Conservation (phyloP, 2,113 vertebrate species). For the Pimephales promelas region DNA sequence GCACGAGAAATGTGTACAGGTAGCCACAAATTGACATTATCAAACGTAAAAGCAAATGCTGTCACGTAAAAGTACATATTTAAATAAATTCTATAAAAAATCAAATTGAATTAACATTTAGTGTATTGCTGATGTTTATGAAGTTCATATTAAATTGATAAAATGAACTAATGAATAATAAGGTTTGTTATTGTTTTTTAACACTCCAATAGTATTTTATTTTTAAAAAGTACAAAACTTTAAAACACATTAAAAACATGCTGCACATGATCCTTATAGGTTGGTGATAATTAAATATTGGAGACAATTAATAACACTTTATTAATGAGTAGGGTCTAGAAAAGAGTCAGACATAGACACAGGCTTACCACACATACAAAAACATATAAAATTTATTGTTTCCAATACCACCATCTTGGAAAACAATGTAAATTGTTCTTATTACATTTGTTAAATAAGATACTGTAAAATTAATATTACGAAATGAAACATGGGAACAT, state of each 20-base stretch:
- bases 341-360: constrained; percentile 81
- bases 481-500: constrained; percentile 28
- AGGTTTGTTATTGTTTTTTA: not conserved
- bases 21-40: not conserved
- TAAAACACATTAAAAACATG: not conserved
- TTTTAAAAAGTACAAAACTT: not conserved
- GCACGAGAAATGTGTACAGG: not conserved
- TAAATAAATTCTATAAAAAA: too few relatives aligned
- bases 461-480: constrained; percentile 36
- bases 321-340: constrained; percentile 57
- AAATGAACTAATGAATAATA: too few relatives aligned
- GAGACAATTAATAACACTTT: not conserved
- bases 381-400: constrained; percentile 50
- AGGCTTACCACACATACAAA: constrained; percentile 70
- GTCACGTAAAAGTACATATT: not conserved
- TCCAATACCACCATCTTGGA: constrained; percentile 3
- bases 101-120: too few relatives aligned
- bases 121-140: too few relatives aligned
- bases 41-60: not conserved
- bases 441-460: constrained; percentile 28
- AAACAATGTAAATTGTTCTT: constrained; percentile 18
- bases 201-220: not conserved
- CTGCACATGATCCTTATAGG: not conserved
- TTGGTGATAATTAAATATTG: not conserved
- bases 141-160: too few relatives aligned